A percentile compares a stretch with the other conserved stretches of the same genome.
phyloP scores from a whole-genome alignment of 2,113 vertebrate genomes.

The Alectura lathami region DNA sequence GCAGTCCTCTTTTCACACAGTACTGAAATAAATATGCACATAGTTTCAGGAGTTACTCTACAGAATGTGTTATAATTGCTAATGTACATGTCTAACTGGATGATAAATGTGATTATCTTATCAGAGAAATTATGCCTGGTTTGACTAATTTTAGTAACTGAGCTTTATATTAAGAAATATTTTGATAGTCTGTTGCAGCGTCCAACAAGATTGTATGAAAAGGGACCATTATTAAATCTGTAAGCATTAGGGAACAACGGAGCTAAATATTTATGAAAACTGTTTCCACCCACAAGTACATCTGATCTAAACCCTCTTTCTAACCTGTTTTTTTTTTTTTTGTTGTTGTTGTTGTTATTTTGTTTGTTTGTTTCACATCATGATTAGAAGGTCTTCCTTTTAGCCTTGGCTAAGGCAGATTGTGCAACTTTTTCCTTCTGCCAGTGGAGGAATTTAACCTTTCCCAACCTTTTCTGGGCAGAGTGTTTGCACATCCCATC shows the following conservation, averaged over 20 bases:
- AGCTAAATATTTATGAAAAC: background rate
- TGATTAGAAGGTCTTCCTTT: background rate
- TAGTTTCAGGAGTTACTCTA: background rate
- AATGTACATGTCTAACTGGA: background rate
- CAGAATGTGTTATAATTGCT: background rate
- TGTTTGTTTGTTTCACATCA: background rate
- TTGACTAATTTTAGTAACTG: background rate
- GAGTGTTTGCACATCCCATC: conserved; percentile 59
- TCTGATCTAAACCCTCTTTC: background rate
- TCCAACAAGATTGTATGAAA: background rate
- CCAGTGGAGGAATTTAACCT: conserved; percentile 11
- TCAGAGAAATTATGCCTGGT: background rate
- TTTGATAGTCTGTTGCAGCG: background rate
- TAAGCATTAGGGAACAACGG: background rate
- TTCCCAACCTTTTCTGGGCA: conserved; percentile 40
- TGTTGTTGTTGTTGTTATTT: background rate
- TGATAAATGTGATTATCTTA: background rate
- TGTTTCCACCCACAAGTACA: background rate
- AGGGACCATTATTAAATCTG: background rate
- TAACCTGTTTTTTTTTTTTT: background rate
- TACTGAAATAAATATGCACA: background rate
- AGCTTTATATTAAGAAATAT: background rate
- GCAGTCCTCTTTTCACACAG: background rate
- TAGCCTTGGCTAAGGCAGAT: background rate
- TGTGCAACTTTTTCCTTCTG: background rate